Base-by-base conservation (phyloP, 1,140 invertebrate species). In the Bradysia coprophila region DNA sequence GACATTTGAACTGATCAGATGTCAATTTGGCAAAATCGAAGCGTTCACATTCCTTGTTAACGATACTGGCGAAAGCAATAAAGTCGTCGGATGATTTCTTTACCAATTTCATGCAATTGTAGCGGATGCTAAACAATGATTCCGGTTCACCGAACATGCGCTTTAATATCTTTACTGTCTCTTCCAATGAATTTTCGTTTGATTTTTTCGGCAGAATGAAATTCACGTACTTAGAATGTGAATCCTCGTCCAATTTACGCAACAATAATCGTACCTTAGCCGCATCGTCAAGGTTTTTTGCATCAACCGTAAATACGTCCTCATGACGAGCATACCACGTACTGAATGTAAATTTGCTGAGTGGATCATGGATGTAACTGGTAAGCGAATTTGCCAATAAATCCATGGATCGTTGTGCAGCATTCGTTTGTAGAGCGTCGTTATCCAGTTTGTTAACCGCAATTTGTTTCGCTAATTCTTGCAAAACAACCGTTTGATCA, bases 1-100 rank as follows among this genome's bases (percentile, higher is more conserved):
- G 36, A 21, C 45, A 45, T 42, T 45, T 43, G 31, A 43, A 45
- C 28, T 43, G 41, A 40, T 43, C 41, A 20, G 42, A 16, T 43
- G n/a, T n/a, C n/a, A n/a, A n/a, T n/a, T n/a, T n/a, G n/a, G n/a
- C n/a, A n/a, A n/a, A n/a, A n/a, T n/a, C n/a, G n/a, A n/a, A n/a
- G n/a, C n/a, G n/a, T n/a, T n/a, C n/a, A n/a, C n/a, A n/a, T n/a
- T n/a, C n/a, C n/a, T n/a, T n/a, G n/a, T n/a, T n/a, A n/a, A n/a
- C n/a, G n/a, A n/a, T n/a, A n/a, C n/a, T n/a, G n/a, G n/a, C n/a
- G n/a, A n/a, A n/a, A n/a, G n/a, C n/a, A n/a, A n/a, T n/a, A n/a
- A n/a, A n/a, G n/a, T n/a, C 21, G 42, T 43, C 41, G 31, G 37
- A 45, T 9, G 31, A 20, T 28, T 39, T 38, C 19, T 45, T 45